Base-by-base conservation (phyloP, 2,888 invertebrate genomes). In the Willowsia nigromaculata region DNA sequence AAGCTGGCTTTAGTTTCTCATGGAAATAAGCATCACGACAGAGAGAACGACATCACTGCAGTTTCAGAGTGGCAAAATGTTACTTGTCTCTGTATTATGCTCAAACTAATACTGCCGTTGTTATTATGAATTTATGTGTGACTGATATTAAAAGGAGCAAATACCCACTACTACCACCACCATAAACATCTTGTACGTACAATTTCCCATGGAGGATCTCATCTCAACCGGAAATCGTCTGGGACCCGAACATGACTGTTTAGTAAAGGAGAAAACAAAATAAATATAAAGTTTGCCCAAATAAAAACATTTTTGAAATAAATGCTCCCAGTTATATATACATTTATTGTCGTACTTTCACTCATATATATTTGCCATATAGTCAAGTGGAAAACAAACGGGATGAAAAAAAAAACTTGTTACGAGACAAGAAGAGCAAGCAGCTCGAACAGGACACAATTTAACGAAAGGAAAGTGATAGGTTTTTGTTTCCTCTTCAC, bases 91-190 rank as follows among this genome's bases (percentile, higher is more conserved):
- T 47, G 13, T 43, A 43, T 2, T 30, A 4, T 47, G 47, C 27
- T 47, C 13, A 25, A 4, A 11, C 74, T 25, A 74, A 2, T 53
- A 50, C 22, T 25, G 30, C 50, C 18, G 50, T 25, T 50, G 33
- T 37, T 59, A 33, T 85, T 88, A 88, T 88, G 74, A 84, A 88
- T 88, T 88, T 84, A 88, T 88, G 88, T 53, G 43, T 68, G 84
- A 88, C 88, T 88, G 76, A 84, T 84, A 88, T 88, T 88, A 88
- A 88, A 88, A 88, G 47, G 40, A 50, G 68, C 25, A 56, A 74
- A 30, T 76, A 50, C 18, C 53, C 33, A 13, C 40, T 25, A 43
- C 25, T 11, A 43, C 43, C 43, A 9, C 9, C 33, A 4, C 62
- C 25, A 43, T 33, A 71, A n/a, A 71, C 65, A 30, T 47, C 43